These are phyloP conservation scores for Harpegnathos saltator DNA, from an alignment of 1,140 invertebrate genomes.

Conservation along the genomic window DNA sequence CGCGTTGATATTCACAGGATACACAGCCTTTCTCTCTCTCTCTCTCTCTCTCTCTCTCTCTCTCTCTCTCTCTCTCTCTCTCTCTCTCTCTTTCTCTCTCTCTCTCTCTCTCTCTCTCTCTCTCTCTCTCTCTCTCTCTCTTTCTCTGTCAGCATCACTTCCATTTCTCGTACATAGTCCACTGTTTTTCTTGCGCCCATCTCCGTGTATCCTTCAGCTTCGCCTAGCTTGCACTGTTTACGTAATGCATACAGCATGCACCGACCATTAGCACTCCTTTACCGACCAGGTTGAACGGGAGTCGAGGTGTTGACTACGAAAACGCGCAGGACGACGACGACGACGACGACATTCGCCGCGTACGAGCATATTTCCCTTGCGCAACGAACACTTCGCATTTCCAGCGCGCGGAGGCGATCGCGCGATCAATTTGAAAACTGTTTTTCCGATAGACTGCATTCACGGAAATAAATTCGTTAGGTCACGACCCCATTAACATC, in stretches of 20 bases:
- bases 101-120: too few relatives aligned
- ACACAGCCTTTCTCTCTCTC: neutral
- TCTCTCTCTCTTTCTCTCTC: neutral
- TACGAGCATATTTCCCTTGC: neutral
- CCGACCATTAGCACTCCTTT: conserved; percentile 38
- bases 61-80: neutral
- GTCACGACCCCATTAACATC: too few relatives aligned
- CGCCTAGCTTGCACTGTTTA: conserved; percentile 23
- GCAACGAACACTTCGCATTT: neutral
- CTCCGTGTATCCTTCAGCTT: conserved; percentile 42
- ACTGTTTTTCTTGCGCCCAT: conserved; percentile 45
- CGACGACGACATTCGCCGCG: conserved; percentile 27
- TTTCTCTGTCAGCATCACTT: neutral
- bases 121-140: too few relatives aligned
- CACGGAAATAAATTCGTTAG: conserved; percentile 1
- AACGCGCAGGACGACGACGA: conserved; percentile 41
- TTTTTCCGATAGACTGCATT: neutral
- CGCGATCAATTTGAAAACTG: conserved; percentile 10
- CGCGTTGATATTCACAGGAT: conserved; percentile 49
- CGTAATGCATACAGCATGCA: conserved; percentile 49
- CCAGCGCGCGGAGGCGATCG: neutral
- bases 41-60: too few relatives aligned
- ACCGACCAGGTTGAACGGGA: conserved; percentile 14
- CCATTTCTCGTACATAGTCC: conserved; percentile 20
- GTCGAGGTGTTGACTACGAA: conserved; percentile 42